phyloP scores from a whole-genome alignment of 2,888 invertebrate species.

The Drosophila gaucha region DNA sequence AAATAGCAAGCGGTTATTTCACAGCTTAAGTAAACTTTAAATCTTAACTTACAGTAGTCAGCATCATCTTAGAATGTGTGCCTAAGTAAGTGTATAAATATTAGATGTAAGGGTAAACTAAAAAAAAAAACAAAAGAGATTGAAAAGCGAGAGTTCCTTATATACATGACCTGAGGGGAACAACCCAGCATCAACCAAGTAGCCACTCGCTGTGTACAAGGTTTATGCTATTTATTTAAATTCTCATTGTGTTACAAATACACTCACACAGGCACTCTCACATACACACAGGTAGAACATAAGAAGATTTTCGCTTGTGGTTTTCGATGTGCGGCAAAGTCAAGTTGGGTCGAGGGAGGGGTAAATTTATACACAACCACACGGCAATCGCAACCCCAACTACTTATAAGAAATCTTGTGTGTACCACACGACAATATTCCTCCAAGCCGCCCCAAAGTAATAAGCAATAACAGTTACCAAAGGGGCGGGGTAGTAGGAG shows the following conservation, averaged over 20 bases:
- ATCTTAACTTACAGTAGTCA: too few species aligned
- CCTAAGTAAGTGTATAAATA: conserved; percentile 21
- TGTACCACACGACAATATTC: background rate
- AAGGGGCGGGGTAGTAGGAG: background rate
- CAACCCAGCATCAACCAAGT: background rate
- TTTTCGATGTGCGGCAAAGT: conserved; percentile 39
- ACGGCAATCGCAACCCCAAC: conserved; percentile 44
- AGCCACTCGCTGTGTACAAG: conserved; percentile 44
- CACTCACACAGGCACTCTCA: conserved; percentile 17
- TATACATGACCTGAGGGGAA: conserved; percentile 46
- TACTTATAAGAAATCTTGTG: conserved; percentile 31
- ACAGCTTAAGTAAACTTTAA: too few species aligned
- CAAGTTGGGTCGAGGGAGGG: conserved; percentile 15
- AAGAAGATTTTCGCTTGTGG: conserved; percentile 58
- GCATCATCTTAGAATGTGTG: conserved; percentile 8
- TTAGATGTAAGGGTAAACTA: background rate
- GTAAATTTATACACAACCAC: conserved; percentile 39
- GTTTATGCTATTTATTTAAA: conserved; percentile 75
- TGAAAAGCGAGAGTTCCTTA: conserved; percentile 45
- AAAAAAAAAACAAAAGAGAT: background rate
- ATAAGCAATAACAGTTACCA: conserved; percentile 72
- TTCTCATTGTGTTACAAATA: conserved; percentile 39
- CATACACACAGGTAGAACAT: conserved; percentile 27
- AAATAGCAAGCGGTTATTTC: too few species aligned
- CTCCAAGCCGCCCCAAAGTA: conserved; percentile 28